phyloP scores from a whole-genome alignment of 2,888 invertebrate species.

The Abrostola triplasia region DNA sequence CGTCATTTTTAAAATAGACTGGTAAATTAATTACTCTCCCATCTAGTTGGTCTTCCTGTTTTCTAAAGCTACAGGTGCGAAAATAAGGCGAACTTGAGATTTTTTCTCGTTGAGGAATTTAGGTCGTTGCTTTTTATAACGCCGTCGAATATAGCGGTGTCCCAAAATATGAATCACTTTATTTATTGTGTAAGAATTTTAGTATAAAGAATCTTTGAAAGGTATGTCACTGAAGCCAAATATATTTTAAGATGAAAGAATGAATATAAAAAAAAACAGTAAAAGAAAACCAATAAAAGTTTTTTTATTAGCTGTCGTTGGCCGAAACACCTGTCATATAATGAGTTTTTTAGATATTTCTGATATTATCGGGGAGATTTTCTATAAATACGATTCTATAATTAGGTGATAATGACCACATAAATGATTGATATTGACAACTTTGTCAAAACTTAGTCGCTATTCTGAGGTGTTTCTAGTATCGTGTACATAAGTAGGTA shows the following conservation, averaged over 20 bases:
- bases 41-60: slow-evolving; percentile 42
- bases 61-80: slow-evolving; percentile 46
- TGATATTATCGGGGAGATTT: slow-evolving; percentile 55
- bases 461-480: too few species aligned
- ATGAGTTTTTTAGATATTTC: slow-evolving; percentile 76
- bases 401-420: background rate
- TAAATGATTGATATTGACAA: background rate
- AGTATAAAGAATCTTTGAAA: slow-evolving; percentile 7
- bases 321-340: slow-evolving; percentile 78
- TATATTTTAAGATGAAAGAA: slow-evolving; percentile 64
- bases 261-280: slow-evolving; percentile 68
- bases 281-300: slow-evolving; percentile 80
- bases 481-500: too few species aligned
- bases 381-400: slow-evolving; percentile 36
- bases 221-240: slow-evolving; percentile 43
- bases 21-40: slow-evolving; percentile 48
- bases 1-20: slow-evolving; percentile 39
- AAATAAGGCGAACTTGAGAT: slow-evolving; percentile 27
- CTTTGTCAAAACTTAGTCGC: too few species aligned
- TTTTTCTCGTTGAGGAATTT: slow-evolving; percentile 26
- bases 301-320: slow-evolving; percentile 73
- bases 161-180: slow-evolving; percentile 7
- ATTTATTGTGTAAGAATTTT: slow-evolving; percentile 12
- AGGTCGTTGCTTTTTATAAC: slow-evolving; percentile 20
- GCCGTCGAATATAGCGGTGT: background rate